Evolutionary conservation across 2,113 vertebrate species (phyloP).

Genomic region (Syrrhaptes paradoxus): DNA sequence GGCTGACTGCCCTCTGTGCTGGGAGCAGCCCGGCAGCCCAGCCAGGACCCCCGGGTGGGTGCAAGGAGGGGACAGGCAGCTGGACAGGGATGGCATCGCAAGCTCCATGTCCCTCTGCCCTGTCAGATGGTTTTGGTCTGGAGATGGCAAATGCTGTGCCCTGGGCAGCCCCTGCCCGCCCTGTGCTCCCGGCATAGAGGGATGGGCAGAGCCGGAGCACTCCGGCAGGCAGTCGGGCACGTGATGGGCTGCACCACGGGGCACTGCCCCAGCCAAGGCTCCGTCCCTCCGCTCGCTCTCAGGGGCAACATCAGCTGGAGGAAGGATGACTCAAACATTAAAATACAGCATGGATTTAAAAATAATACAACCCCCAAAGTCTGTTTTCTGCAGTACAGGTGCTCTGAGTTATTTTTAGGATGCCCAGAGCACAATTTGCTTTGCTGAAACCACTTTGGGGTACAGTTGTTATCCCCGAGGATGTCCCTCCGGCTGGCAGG

Average conservation of each 20-base stretch:
- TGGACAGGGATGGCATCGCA: neutral
- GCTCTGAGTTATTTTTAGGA: neutral
- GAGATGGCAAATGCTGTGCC: neutral
- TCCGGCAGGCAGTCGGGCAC: neutral
- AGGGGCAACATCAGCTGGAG: neutral
- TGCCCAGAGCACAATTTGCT: neutral
- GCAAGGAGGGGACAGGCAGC: neutral
- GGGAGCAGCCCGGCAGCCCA: neutral
- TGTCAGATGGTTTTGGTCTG: neutral
- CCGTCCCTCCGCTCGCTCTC: neutral
- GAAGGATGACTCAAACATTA: neutral
- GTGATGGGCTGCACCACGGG: fast-evolving
- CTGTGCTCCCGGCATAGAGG: neutral
- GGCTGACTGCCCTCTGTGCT: neutral
- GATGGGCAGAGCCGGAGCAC: neutral
- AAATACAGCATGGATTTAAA: neutral
- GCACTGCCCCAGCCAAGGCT: fast-evolving
- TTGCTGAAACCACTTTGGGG: neutral
- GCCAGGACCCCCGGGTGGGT: neutral
- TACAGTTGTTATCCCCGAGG: neutral
- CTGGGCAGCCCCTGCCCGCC: neutral
- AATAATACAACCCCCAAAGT: neutral
- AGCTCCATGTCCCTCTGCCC: neutral
- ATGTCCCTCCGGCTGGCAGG: neutral
- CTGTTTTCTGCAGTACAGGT: neutral